These are phyloP conservation scores for Metaphire vulgaris DNA, from an alignment of 1,140 invertebrate genomes.

Conservation along the genomic window DNA sequence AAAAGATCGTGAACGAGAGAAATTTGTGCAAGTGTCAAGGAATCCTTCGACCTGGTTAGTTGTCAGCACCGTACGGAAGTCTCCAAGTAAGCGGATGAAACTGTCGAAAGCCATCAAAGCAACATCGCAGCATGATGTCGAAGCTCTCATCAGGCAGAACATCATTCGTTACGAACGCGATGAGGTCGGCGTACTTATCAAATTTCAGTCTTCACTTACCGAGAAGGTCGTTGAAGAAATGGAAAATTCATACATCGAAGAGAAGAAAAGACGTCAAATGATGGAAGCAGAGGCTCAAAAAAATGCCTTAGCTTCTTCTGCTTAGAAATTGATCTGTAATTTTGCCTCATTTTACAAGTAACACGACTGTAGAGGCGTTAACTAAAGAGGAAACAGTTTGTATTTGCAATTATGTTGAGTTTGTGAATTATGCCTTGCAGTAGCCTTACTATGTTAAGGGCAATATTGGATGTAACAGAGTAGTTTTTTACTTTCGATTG, in stretches of 20 bases:
- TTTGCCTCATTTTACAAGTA: no score
- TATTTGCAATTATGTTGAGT: no score
- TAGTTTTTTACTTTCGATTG: no score
- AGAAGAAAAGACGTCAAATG: background rate
- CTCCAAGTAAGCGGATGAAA: conserved; percentile 7
- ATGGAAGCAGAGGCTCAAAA: no score
- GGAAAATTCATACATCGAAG: background rate
- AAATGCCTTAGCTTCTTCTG: no score
- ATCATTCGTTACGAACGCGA: conserved; percentile 12
- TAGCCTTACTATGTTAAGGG: no score
- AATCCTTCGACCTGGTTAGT: conserved; percentile 7
- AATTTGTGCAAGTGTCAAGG: conserved; percentile 27
- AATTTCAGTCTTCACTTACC: background rate
- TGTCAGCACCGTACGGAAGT: conserved; percentile 6
- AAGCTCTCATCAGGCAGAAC: conserved; percentile 8
- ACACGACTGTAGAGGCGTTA: no score
- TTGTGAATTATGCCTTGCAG: no score
- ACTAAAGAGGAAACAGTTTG: no score
- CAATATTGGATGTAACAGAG: no score
- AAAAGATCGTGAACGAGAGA: conserved; percentile 23
- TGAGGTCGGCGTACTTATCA: background rate
- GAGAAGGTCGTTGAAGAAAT: background rate
- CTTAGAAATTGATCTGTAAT: no score
- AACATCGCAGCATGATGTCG: conserved; percentile 16
- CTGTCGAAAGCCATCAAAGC: conserved; percentile 19